These are phyloP conservation scores for Cyanistes caeruleus DNA, from an alignment of 2,113 vertebrate species.

Conservation along the genomic window DNA sequence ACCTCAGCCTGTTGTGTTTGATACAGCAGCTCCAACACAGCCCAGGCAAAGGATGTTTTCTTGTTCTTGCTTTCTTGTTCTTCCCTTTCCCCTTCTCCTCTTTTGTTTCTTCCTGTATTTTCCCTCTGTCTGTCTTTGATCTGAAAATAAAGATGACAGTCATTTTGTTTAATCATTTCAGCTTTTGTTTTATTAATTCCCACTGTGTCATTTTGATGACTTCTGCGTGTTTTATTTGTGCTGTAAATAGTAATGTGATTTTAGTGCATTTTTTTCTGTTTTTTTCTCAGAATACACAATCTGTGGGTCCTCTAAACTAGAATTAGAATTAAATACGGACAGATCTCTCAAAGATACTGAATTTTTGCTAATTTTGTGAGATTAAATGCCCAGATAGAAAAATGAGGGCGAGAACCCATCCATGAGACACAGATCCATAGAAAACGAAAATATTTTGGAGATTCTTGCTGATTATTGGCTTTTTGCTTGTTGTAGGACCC, in stretches of 20 bases:
- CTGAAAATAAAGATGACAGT: neutral
- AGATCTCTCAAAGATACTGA: neutral
- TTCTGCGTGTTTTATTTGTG: neutral
- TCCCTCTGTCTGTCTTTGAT: neutral
- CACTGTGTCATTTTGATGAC: neutral
- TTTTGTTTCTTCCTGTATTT: neutral
- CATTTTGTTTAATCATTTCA: neutral
- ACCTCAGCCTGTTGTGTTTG: neutral
- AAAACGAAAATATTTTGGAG: neutral
- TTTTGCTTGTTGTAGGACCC: constrained; percentile 83
- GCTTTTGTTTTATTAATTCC: neutral
- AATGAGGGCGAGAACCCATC: neutral
- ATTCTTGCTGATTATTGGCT: neutral
- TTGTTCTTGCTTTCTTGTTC: neutral
- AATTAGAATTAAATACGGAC: neutral
- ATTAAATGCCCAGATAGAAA: neutral
- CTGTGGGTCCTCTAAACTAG: neutral
- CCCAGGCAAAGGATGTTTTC: neutral
- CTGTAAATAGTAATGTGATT: neutral
- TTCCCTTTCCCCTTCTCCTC: neutral
- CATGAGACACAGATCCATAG: neutral
- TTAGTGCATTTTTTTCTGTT: neutral
- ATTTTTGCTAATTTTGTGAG: neutral
- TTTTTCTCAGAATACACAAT: neutral
- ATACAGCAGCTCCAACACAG: neutral